Base-by-base conservation (phyloP, 2,113 vertebrate species). In the Haemorhous mexicanus region DNA sequence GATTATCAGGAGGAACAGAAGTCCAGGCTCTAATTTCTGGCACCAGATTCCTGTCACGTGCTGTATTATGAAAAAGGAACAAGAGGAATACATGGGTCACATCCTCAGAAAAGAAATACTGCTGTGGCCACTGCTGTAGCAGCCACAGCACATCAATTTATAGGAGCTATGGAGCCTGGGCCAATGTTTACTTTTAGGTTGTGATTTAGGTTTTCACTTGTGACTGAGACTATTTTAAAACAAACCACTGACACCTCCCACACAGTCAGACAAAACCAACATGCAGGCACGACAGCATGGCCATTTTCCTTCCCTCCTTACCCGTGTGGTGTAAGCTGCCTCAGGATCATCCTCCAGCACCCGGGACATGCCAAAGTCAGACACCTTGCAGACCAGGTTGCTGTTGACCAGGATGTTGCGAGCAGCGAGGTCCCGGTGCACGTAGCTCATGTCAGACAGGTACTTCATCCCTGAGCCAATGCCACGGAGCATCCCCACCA, bases 401-500 rank as follows among this genome's bases (percentile, higher is more conserved):
- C 99, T 99, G 96, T 99, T 99, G 56, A 99, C 99, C 53, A 99
- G 98, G 67, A 99, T 99, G 95, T 99, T 99, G 39, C 99, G 98
- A 6, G 99, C 99, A 1, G 99, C 99, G 27, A 99, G 98, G 87
- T 99, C 99, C 22, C 99, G 98, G 96, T 99, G 99, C 32, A 99
- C 99, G 13, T 99, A 99, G 95, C 99, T 99, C 99, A 99, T 99
- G 94, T 99, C 99, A 12, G 99, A 99, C 49, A 99, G 98, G 92
- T 99, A 99, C 97, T 99, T 99, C 99, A 99, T 99, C 39, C 99
- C 99, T 0, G 99, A 99, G 27, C 99, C 99, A 7, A 99, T 99
- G 77, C 99, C 99, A 24, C 99, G 98, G 76, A 99, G 98, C 98
- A 99, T 99, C 69, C 99, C 99, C 50, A 99, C 99, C 97, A 99